phyloP scores from a whole-genome alignment of 2,113 vertebrate genomes.

The Erinaceus europaeus region DNA sequence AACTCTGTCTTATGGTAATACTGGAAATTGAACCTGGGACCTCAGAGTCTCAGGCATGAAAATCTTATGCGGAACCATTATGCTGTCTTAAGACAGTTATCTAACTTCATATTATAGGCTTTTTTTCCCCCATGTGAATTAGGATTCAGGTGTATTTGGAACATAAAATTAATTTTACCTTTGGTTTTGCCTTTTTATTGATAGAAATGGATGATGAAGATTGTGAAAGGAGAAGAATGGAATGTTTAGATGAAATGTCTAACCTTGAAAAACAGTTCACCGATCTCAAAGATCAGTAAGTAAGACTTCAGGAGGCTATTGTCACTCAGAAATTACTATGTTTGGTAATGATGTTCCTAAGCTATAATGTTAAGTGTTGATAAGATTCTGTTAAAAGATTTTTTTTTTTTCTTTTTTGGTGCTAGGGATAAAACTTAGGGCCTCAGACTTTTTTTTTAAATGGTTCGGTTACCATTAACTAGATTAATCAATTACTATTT shows the following conservation, averaged over 20 bases:
- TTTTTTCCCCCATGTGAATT: conserved; percentile 32
- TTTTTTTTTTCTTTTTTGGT: neutral
- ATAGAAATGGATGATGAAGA: conserved; percentile 99
- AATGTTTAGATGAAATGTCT: conserved; percentile 99
- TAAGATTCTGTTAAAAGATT: neutral
- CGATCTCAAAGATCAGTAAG: conserved; percentile 99
- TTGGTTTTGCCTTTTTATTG: conserved; percentile 49
- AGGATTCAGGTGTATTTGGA: conserved; percentile 26
- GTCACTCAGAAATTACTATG: neutral
- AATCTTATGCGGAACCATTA: too few relatives aligned
- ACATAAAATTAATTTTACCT: conserved; percentile 41
- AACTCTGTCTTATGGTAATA: too few relatives aligned
- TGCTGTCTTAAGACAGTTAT: too few relatives aligned
- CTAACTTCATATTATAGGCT: conserved; percentile 13
- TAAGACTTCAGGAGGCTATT: conserved; percentile 50
- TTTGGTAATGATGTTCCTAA: neutral
- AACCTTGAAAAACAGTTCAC: conserved; percentile 99
- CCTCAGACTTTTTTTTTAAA: too few relatives aligned
- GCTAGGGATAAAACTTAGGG: too few relatives aligned
- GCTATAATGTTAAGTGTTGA: neutral
- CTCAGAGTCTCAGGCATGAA: too few relatives aligned
- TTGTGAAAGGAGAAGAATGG: conserved; percentile 98
- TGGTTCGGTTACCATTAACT: too few relatives aligned
- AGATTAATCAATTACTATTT: too few relatives aligned
- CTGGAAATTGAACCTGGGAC: too few relatives aligned